Conservation (phyloP, 2,888 invertebrate genomes). For the Apoderus coryli region DNA sequence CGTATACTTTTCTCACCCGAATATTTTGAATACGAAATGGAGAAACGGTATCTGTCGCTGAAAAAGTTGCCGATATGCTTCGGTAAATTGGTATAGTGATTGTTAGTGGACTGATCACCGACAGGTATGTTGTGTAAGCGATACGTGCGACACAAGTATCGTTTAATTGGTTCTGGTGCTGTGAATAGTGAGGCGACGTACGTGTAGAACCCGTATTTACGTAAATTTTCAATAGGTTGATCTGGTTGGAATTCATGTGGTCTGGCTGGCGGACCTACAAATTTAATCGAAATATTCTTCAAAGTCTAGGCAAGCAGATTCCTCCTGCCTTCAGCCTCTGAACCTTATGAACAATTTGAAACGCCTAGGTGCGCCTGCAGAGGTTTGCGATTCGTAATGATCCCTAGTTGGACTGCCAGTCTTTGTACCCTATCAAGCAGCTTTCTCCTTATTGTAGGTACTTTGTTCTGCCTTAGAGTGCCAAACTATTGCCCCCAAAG, state of each 20-base stretch:
- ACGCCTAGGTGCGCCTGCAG: too few species aligned
- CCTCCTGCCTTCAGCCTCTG: not conserved
- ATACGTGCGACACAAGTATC: constrained; percentile 52
- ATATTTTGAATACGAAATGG: constrained; percentile 46
- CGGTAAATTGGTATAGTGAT: constrained; percentile 45
- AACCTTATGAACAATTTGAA: constrained; percentile 1
- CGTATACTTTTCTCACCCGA: constrained; percentile 44
- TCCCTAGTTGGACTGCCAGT: too few species aligned
- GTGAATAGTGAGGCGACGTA: constrained; percentile 52
- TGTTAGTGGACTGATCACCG: constrained; percentile 46
- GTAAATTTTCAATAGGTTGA: constrained; percentile 38
- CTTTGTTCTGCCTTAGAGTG: too few species aligned
- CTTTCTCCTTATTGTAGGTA: too few species aligned
- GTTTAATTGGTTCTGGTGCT: constrained; percentile 53
- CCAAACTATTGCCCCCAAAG: too few species aligned
- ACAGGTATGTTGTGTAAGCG: constrained; percentile 55
- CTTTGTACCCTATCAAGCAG: too few species aligned
- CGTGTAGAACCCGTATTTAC: constrained; percentile 50
- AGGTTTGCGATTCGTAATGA: too few species aligned
- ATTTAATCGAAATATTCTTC: not conserved
- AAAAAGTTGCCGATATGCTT: constrained; percentile 43
- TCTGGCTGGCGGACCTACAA: constrained; percentile 17
- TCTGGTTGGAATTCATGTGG: constrained; percentile 29
- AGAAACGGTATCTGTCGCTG: constrained; percentile 39
- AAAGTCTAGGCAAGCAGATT: too few species aligned